Base-by-base conservation (phyloP, 2,888 invertebrate species). In the Merodon equestris region DNA sequence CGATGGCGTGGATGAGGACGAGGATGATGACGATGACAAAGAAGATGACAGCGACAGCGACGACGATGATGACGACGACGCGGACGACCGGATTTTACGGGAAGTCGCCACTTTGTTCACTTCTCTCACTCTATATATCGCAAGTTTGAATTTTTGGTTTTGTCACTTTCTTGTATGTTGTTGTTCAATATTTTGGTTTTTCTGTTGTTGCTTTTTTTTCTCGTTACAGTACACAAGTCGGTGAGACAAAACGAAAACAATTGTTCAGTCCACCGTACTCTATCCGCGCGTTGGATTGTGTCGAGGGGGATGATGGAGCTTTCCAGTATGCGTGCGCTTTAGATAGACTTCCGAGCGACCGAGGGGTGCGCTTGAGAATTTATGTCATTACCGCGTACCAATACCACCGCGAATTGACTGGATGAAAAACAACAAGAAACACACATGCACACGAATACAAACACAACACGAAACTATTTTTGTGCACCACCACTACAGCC, bases 41-140 rank as follows among this genome's bases (percentile, higher is more conserved):
- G 74, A 68, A 0, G 74, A 63, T 1, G 61, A 57, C 0, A 71
- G 56, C 27, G 66, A 66, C 9, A 61, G 60, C 19, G 76, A 60
- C 14, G 64, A 60, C 56, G 71, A 76, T 61, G 73, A 75, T 58
- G 71, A 74, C 79, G 79, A 68, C 64, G 79, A 79, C 75, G 81
- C 60, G 51, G 81, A 71, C 70, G 81, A 75, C 61, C 64, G 75
- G 18, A 66, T 64, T 74, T 73, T 83, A 54, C 67, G 83, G 56
- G 82, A 75, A 79, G 83, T 75, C 83, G 83, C 83, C 83, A 83
- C 83, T 83, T 83, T 83, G 83, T 82, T 67, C 36, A 57, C 34
- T 53, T 34, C 73, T 81, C 57, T 45, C 15, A 63, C 45, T 50
- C 38, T 40, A 58, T n/a, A n/a, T n/a, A n/a, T 71, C 53, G 58